Conservation (phyloP, 2,113 vertebrate species). For the Thalassarche chlororhynchos region DNA sequence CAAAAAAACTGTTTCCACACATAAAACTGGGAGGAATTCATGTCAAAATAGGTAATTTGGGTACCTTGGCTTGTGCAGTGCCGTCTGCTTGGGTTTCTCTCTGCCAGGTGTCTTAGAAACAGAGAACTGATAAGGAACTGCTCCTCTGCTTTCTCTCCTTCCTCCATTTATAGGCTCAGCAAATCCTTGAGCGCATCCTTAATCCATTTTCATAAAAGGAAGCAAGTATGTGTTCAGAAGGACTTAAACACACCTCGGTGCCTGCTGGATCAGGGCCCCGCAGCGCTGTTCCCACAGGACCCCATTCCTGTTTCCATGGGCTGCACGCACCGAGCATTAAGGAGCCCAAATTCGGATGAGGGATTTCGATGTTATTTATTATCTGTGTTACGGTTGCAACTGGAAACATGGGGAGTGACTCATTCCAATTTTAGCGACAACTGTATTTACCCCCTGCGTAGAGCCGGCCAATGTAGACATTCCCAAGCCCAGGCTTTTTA, state of each 20-base stretch:
- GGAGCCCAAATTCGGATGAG: background rate
- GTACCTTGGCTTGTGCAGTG: background rate
- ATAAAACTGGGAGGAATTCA: background rate
- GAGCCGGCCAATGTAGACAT: background rate
- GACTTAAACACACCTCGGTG: background rate
- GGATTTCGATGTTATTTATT: background rate
- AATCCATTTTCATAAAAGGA: background rate
- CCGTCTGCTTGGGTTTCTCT: background rate
- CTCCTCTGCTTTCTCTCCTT: background rate
- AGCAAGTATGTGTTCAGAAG: background rate
- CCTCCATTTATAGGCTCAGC: background rate
- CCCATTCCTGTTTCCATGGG: background rate
- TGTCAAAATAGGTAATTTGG: background rate
- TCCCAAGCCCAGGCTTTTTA: conserved; percentile 31
- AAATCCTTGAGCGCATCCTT: background rate
- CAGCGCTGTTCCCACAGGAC: fast-evolving
- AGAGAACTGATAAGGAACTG: background rate
- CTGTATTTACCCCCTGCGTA: background rate
- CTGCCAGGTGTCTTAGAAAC: background rate
- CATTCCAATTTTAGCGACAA: background rate
- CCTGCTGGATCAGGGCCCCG: fast-evolving
- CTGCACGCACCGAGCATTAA: fast-evolving
- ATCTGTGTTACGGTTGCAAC: background rate
- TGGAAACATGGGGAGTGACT: background rate
- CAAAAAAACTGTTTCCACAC: background rate